Evolutionary conservation across 2,888 invertebrate genomes (phyloP).

Genomic region (Copidosoma aretas): DNA sequence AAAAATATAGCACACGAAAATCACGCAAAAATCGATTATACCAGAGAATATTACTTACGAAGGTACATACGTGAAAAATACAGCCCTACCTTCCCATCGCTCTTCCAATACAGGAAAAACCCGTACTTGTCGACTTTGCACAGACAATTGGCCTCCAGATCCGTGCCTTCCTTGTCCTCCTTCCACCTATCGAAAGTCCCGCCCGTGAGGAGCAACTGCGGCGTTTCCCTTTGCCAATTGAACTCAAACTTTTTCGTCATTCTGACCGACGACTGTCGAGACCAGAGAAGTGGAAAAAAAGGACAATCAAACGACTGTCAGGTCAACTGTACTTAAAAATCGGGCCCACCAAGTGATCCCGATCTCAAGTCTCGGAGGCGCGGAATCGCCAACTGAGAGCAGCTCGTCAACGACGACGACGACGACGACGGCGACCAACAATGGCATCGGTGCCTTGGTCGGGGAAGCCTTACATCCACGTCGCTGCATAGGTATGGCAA

Average conservation of each 20-base stretch:
- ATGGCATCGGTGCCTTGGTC: background rate
- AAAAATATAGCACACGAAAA: too few species aligned
- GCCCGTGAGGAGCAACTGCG: slow-evolving; percentile 67
- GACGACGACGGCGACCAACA: background rate
- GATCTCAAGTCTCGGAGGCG: background rate
- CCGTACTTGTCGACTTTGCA: slow-evolving; percentile 72
- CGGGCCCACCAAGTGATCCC: background rate
- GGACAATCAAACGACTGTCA: background rate
- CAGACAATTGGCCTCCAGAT: slow-evolving; percentile 65
- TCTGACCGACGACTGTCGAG: slow-evolving; percentile 23
- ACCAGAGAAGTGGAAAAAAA: background rate
- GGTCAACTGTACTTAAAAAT: too few species aligned
- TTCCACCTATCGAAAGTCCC: slow-evolving; percentile 72
- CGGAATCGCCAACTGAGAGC: background rate
- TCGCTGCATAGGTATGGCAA: slow-evolving; percentile 26
- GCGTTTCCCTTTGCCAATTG: slow-evolving; percentile 71
- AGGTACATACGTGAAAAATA: background rate
- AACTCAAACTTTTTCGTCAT: slow-evolving; percentile 76
- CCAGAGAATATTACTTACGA: too few species aligned
- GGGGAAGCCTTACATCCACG: background rate
- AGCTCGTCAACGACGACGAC: too few species aligned
- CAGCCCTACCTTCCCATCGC: slow-evolving; percentile 64
- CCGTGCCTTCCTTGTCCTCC: slow-evolving; percentile 69
- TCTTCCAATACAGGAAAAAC: slow-evolving; percentile 73
- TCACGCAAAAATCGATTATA: too few species aligned